Percentiles rank a stretch among this genome's conserved stretches.
phyloP scores from a whole-genome alignment of 1,140 invertebrate species.

The Atopsyche davidsoni region DNA sequence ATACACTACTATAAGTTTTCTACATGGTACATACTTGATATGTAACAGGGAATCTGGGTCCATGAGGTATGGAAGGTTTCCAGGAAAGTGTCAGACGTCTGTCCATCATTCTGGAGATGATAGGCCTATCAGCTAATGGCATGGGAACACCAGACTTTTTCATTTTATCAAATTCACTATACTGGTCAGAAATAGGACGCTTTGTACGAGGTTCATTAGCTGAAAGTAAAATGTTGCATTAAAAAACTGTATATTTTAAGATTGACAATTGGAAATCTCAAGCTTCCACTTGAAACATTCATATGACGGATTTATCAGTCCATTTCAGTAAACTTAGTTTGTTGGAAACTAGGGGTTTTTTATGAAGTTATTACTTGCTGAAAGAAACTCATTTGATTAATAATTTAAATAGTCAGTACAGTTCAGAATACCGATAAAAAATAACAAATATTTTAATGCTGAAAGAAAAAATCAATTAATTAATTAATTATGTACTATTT shows the following conservation, averaged over 20 bases:
- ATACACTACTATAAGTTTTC: neutral
- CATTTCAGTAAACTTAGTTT: too few relatives aligned
- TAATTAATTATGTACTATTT: too few relatives aligned
- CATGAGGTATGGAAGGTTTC: constrained; percentile 81
- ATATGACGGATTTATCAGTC: constrained; percentile 12
- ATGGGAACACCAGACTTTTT: constrained; percentile 73
- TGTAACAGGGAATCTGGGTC: constrained; percentile 76
- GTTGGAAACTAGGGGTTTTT: too few relatives aligned
- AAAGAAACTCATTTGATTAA: too few relatives aligned
- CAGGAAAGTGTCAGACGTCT: constrained; percentile 79
- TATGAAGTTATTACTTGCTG: too few relatives aligned
- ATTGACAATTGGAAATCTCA: neutral
- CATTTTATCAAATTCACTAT: constrained; percentile 77
- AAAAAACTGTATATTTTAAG: neutral
- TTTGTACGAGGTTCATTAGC: constrained; percentile 64
- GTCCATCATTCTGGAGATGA: constrained; percentile 84
- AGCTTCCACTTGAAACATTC: too few relatives aligned
- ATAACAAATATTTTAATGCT: too few relatives aligned
- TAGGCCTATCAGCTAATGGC: constrained; percentile 79
- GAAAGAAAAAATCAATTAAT: too few relatives aligned
- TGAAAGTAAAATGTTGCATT: constrained; percentile 34
- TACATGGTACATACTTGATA: constrained; percentile 56
- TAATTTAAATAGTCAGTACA: too few relatives aligned
- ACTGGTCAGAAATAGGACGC: constrained; percentile 70
- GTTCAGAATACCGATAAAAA: too few relatives aligned